Conservation (phyloP, 2,113 vertebrate genomes). For the Suricata suricatta region DNA sequence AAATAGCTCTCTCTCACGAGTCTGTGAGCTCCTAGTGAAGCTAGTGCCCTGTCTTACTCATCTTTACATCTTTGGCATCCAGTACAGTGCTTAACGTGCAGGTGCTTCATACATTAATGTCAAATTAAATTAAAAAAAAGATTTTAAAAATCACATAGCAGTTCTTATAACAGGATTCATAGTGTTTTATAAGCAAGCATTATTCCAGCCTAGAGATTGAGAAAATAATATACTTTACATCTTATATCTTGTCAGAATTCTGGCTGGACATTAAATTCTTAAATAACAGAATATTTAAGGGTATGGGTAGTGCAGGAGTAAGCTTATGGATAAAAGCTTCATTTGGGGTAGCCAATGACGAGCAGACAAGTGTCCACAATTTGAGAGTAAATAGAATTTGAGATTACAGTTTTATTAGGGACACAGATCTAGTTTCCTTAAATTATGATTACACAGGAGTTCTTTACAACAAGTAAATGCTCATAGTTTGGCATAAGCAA, state of each 20-base stretch:
- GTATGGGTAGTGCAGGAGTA: not conserved
- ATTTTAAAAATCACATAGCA: not conserved
- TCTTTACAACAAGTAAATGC: not conserved
- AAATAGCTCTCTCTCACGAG: not conserved
- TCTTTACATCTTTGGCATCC: not conserved
- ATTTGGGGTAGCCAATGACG: not conserved
- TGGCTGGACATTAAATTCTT: conserved; percentile 43
- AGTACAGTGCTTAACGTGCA: not conserved
- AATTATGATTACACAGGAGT: not conserved
- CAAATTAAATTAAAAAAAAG: not conserved
- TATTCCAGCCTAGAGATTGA: not conserved
- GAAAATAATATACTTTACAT: conserved; percentile 3
- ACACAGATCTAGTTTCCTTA: conserved; percentile 5
- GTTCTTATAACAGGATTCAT: not conserved
- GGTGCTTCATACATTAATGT: not conserved
- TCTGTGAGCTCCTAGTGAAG: not conserved
- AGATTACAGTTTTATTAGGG: not conserved
- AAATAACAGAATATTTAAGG: conserved; percentile 18
- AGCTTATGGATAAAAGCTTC: not conserved
- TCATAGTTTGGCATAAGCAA: not conserved
- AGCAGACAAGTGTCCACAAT: not conserved
- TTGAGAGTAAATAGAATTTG: not conserved
- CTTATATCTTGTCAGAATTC: conserved; percentile 44
- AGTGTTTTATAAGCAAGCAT: conserved; percentile 36
- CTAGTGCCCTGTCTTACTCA: not conserved